A percentile compares a stretch with the other conserved stretches of the same genome.
Conservation (phyloP, 1,140 invertebrate species). For the Tribolium castaneum region DNA sequence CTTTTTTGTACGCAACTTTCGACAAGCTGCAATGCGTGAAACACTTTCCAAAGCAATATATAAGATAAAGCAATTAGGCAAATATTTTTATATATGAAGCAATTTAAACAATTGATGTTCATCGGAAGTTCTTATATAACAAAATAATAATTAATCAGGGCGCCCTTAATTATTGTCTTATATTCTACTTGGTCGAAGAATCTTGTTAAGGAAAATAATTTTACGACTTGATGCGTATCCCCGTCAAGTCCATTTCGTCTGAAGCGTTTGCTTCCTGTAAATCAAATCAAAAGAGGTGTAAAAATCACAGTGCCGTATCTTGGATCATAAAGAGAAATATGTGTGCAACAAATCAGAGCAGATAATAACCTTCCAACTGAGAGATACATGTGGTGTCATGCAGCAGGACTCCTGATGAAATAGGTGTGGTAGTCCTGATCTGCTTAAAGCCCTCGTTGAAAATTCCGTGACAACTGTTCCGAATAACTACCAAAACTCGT, state of each 20-base stretch:
- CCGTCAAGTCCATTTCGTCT: neutral
- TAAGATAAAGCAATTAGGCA: neutral
- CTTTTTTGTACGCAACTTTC: neutral
- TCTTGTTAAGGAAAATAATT: neutral
- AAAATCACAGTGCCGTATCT: slow-evolving; percentile 26
- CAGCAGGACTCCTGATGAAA: neutral
- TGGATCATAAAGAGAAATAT: slow-evolving; percentile 28
- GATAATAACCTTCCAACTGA: slow-evolving; percentile 18
- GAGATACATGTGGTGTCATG: neutral
- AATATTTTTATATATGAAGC: neutral
- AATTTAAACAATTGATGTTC: neutral
- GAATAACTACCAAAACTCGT: neutral
- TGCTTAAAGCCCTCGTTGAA: neutral
- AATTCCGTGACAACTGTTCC: neutral
- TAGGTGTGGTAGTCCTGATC: neutral
- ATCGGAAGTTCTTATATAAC: too few species aligned
- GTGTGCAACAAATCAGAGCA: slow-evolving; percentile 13
- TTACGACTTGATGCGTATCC: neutral
- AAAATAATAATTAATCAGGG: too few species aligned
- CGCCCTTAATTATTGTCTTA: too few species aligned
- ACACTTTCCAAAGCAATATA: neutral
- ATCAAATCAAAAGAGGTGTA: slow-evolving; percentile 25
- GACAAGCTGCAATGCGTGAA: neutral
- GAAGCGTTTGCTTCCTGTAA: slow-evolving; percentile 1
- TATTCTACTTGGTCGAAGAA: too few species aligned